Base-by-base conservation (phyloP, 2,113 vertebrate genomes). In the Nothoprocta pentlandii region DNA sequence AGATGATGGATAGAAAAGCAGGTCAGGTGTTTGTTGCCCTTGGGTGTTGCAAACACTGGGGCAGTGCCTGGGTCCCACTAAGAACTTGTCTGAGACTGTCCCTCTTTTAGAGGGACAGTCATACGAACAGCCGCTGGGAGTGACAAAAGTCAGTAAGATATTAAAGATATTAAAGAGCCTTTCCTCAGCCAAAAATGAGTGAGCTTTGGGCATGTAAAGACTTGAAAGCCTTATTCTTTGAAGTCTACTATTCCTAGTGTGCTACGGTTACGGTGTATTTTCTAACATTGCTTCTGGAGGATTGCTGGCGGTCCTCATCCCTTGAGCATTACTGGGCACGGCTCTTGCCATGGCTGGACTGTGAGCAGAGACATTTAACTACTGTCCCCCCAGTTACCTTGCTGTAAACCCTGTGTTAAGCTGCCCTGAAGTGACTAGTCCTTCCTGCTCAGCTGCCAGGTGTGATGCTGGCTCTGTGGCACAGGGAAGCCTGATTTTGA, bases 341-440 rank as follows among this genome's bases (percentile, higher is more conserved):
- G 49, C 49, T 51, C 49, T 51, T 23, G 49, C 49, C 23, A 12
- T 12, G 12, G 22, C 36, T 36, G 67, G 66, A 17, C 20, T 21
- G 44, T 9, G 28, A 77, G 34, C 17, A 32, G 21, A 83, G 39
- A 13, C 16, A 28, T 74, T 71, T 74, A 46, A 19, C 16, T 12
- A 41, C 47, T 64, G 17, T 73, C 39, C 47, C 32, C 58, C 26
- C 49, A 7, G 28, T 32, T 34, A 53, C 42, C 10, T 53, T 1
- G 0, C 44, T 74, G 2, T 22, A 12, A 19, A 2, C 4, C 8
- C n/a, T 34, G 80, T 39, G 19, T 46, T 70, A 59, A 59, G 8
- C 16, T 0, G 0, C 41, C 14, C 2, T 0, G 1, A 85, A 75
- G 32, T 9, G 63, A 17, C 28, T 68, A 12, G 25, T 39, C 6